Conservation (phyloP, 2,113 vertebrate species). For the Burhinus oedicnemus region DNA sequence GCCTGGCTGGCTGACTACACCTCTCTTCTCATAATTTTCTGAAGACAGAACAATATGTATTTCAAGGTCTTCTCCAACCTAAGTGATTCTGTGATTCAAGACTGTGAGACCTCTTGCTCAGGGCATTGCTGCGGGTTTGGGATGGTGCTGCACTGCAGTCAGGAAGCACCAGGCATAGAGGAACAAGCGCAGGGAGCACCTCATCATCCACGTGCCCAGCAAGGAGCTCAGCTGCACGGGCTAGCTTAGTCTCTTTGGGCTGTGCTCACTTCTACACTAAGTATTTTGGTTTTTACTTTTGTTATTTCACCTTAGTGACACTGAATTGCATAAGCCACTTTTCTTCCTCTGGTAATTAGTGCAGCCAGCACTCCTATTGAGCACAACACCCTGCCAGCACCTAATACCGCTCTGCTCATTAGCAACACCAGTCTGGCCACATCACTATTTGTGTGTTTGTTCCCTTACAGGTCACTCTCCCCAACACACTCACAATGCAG, state of each 20-base stretch:
- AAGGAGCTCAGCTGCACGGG: neutral
- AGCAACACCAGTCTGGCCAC: neutral
- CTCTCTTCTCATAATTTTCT: neutral
- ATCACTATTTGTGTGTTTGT: neutral
- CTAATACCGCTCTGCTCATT: neutral
- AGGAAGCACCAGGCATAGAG: neutral
- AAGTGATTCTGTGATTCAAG: neutral
- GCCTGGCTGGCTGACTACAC: neutral
- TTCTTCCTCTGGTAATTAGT: neutral
- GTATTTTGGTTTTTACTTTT: neutral
- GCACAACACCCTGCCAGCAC: neutral
- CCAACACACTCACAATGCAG: neutral
- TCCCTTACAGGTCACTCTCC: neutral
- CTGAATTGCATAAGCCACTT: neutral
- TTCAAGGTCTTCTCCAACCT: neutral
- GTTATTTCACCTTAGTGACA: neutral
- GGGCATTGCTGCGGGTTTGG: neutral
- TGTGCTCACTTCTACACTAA: neutral
- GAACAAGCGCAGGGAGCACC: neutral
- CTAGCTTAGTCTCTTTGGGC: neutral
- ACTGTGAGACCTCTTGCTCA: neutral
- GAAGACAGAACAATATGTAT: neutral
- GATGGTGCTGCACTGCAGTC: neutral
- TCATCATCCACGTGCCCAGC: fast-evolving
- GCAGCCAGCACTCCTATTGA: neutral